Base-by-base conservation (phyloP, 1,140 invertebrate species). In the Sycobia sp. region DNA sequence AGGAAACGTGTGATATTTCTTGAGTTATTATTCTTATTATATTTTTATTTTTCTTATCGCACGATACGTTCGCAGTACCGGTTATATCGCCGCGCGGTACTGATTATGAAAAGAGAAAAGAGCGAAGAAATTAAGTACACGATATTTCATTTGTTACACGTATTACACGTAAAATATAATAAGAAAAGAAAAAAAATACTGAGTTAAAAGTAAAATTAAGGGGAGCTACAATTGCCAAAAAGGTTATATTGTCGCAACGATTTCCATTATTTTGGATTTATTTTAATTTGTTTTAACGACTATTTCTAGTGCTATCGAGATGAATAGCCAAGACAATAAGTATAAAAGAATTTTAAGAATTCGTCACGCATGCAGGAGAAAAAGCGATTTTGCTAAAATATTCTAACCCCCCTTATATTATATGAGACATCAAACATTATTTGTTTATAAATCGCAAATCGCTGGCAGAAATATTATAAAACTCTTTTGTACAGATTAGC, bases 281-380 rank as follows among this genome's bases (percentile, higher is more conserved):
- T n/a, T n/a, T n/a, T n/a, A n/a, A n/a, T n/a, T n/a, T 53, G 41
- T 13, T 13, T 65, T 67, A 58, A 70, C 67, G 68, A 56, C 66
- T 75, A 73, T 59, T 55, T n/a, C n/a, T 57, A 11, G 32, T 62
- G 64, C 69, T 72, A 73, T 57, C 68, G 69, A 71, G 69, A 67
- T 71, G n/a, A 11, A 23, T 9, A 34, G 36, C 67, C 74, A 72
- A 69, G 66, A 76, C 71, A 64, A 74, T 78, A 74, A 80, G 71
- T 80, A 72, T 78, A 77, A 77, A 80, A 60, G n/a, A 80, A 75
- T 73, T 69, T 74, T 76, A 72, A 79, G 72, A 78, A 79, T n/a
- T 79, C 74, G 76, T 77, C 70, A 71, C 76, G 76, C 74, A 69
- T 78, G 75, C 77, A 78, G 73, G 77, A 75, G 72, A 79, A 79